Percentiles rank a stretch among this genome's conserved stretches.
phyloP scores from a whole-genome alignment of 2,797 vertebrate genomes.

The Gobio occitaniae region DNA sequence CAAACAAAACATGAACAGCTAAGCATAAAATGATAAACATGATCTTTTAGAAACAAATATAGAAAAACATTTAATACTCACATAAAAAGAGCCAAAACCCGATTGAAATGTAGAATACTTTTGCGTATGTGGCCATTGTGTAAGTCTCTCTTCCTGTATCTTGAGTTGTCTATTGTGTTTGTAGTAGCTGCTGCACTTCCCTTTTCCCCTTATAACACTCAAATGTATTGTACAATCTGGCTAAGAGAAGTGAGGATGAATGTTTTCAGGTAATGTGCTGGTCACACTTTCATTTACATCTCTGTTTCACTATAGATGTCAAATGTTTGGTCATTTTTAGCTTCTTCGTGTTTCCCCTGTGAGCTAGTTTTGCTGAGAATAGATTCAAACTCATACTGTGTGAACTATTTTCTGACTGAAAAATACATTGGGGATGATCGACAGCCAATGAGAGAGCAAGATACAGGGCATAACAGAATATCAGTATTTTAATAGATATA shows the following conservation, averaged over 20 bases:
- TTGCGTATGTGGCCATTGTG: neutral
- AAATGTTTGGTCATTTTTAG: no score
- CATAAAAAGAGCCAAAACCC: neutral
- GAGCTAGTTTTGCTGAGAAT: no score
- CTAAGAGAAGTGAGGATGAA: neutral
- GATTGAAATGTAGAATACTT: neutral
- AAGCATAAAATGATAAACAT: neutral
- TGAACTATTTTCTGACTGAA: no score
- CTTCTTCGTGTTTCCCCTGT: no score
- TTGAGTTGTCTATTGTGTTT: neutral
- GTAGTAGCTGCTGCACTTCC: neutral
- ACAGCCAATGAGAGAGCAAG: no score
- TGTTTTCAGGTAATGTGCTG: neutral
- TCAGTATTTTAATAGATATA: no score
- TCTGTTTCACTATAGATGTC: neutral
- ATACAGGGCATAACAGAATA: no score
- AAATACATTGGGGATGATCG: no score
- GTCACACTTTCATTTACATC: neutral
- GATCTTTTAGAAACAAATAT: neutral
- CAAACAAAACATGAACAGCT: neutral
- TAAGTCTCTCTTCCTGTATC: neutral
- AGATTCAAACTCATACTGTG: no score
- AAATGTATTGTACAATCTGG: neutral
- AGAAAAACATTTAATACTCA: neutral
- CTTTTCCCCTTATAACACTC: neutral